Evolutionary conservation across 2,113 vertebrate species (phyloP).

Genomic region (Lutjanus erythropterus): DNA sequence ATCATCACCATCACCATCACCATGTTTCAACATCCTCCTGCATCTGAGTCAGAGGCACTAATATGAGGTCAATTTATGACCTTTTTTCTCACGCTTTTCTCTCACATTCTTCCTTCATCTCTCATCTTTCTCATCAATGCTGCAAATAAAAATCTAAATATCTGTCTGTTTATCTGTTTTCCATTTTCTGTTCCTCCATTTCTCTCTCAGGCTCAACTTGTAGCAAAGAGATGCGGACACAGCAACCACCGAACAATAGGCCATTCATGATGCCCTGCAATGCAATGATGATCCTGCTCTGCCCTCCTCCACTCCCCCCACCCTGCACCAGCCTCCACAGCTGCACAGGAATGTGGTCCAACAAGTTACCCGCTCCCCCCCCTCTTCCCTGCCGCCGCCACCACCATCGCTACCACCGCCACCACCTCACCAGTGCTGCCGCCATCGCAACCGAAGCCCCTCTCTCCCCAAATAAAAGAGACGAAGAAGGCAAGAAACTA

Average conservation of each 20-base stretch:
- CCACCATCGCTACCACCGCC: slow-evolving; percentile 72
- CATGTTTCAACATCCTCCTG: slow-evolving; percentile 52
- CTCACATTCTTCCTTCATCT: not conserved
- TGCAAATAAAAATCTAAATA: slow-evolving; percentile 6
- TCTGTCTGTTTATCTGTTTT: slow-evolving; percentile 28
- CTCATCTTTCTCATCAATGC: not conserved
- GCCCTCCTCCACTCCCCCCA: slow-evolving; percentile 70
- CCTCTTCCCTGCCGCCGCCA: slow-evolving; percentile 42
- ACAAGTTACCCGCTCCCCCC: slow-evolving; percentile 77
- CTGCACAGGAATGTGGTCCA: slow-evolving; percentile 89
- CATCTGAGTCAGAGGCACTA: slow-evolving; percentile 54
- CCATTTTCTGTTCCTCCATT: slow-evolving; percentile 31
- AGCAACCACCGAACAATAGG: slow-evolving; percentile 84
- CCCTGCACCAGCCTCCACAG: slow-evolving; percentile 85
- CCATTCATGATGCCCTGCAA: slow-evolving; percentile 86
- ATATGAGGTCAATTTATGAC: not conserved
- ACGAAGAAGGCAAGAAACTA: slow-evolving; percentile 78
- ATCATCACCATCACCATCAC: slow-evolving; percentile 60
- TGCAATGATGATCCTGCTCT: slow-evolving; percentile 83
- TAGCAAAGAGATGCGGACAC: slow-evolving; percentile 79
- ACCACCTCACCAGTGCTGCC: slow-evolving; percentile 76
- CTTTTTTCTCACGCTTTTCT: not conserved
- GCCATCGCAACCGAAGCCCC: slow-evolving; percentile 76
- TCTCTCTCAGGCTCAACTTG: slow-evolving; percentile 72
- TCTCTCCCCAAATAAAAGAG: slow-evolving; percentile 73